Percentiles rank a stretch among this genome's conserved stretches.
Conservation (phyloP, 92 coral and sea anemone genomes). For the Palythoa grandiflora region DNA sequence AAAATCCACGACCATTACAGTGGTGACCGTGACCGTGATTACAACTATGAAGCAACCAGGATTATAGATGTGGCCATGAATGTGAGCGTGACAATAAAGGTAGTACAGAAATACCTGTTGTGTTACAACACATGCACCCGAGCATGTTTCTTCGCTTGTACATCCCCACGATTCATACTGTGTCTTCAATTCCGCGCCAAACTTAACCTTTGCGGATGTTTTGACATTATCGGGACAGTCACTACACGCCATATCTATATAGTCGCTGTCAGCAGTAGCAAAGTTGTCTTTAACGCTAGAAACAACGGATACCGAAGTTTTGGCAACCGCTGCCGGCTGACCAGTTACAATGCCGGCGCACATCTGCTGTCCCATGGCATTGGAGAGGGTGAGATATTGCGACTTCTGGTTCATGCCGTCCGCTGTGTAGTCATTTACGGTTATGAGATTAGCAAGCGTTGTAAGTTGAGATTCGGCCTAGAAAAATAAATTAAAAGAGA, state of each 20-base stretch:
- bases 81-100: neutral
- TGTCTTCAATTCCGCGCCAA: conserved; percentile 62
- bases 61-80: neutral
- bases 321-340: conserved; percentile 69
- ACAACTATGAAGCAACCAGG: neutral
- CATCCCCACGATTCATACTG: conserved; percentile 76
- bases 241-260: conserved; percentile 66
- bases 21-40: neutral
- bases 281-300: conserved; percentile 65
- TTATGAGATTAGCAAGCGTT: conserved; percentile 66
- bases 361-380: conserved; percentile 63
- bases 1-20: too few relatives aligned
- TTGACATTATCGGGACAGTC: conserved; percentile 59
- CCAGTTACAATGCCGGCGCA: conserved; percentile 79
- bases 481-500: neutral
- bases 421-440: conserved; percentile 61
- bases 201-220: conserved; percentile 63
- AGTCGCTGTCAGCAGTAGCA: conserved; percentile 50
- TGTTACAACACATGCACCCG: conserved; percentile 79
- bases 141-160: conserved; percentile 66
- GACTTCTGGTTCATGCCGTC: conserved; percentile 59
- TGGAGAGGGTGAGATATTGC: conserved; percentile 54
- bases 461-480: conserved; percentile 65
- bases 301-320: conserved; percentile 64
- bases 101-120: conserved; percentile 58